Evolutionary conservation across 2,113 vertebrate species (phyloP), one percentile per base, ranked within the genome.

Genomic region (Bubo scandiacus): DNA sequence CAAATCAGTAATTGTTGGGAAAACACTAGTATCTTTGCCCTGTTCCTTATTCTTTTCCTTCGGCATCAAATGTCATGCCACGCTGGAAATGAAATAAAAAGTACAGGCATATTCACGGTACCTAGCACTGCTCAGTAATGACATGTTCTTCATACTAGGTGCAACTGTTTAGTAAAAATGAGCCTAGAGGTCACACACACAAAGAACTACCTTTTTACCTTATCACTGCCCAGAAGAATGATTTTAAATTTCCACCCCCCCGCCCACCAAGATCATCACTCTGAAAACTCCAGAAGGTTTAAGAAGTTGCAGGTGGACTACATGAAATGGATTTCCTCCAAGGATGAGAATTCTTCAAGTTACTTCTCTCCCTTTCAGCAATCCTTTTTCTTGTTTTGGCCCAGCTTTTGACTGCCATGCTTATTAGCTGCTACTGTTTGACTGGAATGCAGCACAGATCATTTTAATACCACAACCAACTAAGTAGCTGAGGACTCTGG

Each of bases 91-190:
- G 15, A 77, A 92, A 21, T 11, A 88, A 71, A 43, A 71, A 15
- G 27, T 54, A 58, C 15, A 70, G 9, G 45, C 29, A 58, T 4
- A 11, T 36, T 81, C 14, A 30, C 4, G 2, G 29, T 36, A 49
- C 5, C 2, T 30, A 63, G n/a, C 47, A 68, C 3, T 1, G 54
- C 38, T 84, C 67, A 80, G 26, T 25, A 80, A 59, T 0, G 0
- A 36, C 18, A 7, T 1, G 3, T 49, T 62, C 3, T 21, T 71
- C 23, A 1, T 25, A 51, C 6, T 15, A 58, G n/a, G 32, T n/a
- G 17, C 29, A 71, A 67, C 38, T 43, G 49, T 71, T 32, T 67
- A 85, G 30, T 7, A 74, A 47, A 22, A 73, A 29, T 9, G 78
- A 45, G 11, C 43, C 45, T 9, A 47, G 15, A 79, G 38, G 9